Evolutionary conservation across 2,113 vertebrate genomes (phyloP).

Genomic region (Sander vitreus): DNA sequence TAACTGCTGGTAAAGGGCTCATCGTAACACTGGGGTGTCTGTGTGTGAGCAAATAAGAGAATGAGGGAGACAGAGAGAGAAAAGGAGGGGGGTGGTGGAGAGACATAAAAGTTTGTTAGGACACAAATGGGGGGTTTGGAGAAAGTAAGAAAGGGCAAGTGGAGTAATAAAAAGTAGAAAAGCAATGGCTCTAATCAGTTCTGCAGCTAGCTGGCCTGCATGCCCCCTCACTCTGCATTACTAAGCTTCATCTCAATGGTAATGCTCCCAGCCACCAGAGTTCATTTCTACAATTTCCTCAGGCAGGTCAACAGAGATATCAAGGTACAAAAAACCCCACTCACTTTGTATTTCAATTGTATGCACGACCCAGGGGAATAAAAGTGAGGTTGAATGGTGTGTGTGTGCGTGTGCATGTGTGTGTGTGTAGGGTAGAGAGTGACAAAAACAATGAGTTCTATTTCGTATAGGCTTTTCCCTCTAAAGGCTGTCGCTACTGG

Average conservation of each 20-base stretch:
- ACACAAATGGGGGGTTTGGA: constrained; percentile 11
- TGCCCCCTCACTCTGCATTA: constrained; percentile 53
- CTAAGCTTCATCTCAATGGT: constrained; percentile 66
- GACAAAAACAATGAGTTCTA: constrained; percentile 44
- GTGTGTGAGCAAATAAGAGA: constrained; percentile 3
- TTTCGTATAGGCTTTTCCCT: no score
- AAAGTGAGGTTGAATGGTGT: constrained; percentile 29
- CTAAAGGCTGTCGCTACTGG: no score
- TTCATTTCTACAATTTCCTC: constrained; percentile 65
- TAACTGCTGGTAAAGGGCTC: constrained; percentile 20
- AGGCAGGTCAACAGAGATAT: constrained; percentile 60
- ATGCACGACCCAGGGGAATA: constrained; percentile 30
- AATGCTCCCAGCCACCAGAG: constrained; percentile 58
- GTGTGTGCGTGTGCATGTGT: neutral
- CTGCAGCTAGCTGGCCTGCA: constrained; percentile 43
- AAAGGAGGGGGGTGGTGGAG: neutral
- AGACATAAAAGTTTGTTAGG: constrained; percentile 23
- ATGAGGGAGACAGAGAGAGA: neutral
- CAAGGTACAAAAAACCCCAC: constrained; percentile 31
- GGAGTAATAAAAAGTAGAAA: constrained; percentile 49
- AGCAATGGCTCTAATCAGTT: constrained; percentile 60
- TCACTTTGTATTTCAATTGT: constrained; percentile 50
- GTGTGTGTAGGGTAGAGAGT: neutral
- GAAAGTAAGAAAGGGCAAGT: constrained; percentile 33
- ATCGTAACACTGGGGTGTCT: neutral